phyloP scores from a whole-genome alignment of 2,888 invertebrate genomes.

The Callimorpha dominula region DNA sequence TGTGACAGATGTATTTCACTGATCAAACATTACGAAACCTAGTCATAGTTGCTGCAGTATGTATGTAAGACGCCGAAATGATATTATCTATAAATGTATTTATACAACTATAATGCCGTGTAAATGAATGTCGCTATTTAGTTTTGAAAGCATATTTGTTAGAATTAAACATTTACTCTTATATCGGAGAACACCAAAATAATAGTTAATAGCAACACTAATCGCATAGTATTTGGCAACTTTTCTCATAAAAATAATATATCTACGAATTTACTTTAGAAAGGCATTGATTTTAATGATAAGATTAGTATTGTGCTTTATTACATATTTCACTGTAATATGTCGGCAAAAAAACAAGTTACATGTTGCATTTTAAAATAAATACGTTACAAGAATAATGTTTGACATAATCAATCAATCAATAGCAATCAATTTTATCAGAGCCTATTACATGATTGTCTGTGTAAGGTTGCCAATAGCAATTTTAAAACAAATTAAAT shows the following conservation, averaged over 20 bases:
- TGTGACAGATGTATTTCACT: constrained; percentile 24
- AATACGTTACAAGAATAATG: not conserved
- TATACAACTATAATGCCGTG: not conserved
- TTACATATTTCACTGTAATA: not conserved
- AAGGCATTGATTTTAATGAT: not conserved
- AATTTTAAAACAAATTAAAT: not conserved
- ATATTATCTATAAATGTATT: constrained; percentile 36
- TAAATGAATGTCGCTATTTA: constrained; percentile 6
- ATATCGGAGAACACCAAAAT: not conserved
- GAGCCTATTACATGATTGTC: not conserved
- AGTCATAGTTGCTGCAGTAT: constrained; percentile 68
- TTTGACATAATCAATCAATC: not conserved
- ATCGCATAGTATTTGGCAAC: constrained; percentile 4
- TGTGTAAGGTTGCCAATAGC: not conserved
- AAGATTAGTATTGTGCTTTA: constrained; percentile 5
- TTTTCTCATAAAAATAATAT: not conserved
- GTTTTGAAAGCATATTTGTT: constrained; percentile 7
- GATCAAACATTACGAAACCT: constrained; percentile 60
- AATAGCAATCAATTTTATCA: not conserved
- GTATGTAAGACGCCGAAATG: constrained; percentile 28
- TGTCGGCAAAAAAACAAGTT: not conserved
- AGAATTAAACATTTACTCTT: not conserved
- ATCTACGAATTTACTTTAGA: constrained; percentile 1
- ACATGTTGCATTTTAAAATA: not conserved
- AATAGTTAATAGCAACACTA: constrained; percentile 7